Base-by-base conservation (phyloP, 1,140 invertebrate species). In the Drosophila watanabei region DNA sequence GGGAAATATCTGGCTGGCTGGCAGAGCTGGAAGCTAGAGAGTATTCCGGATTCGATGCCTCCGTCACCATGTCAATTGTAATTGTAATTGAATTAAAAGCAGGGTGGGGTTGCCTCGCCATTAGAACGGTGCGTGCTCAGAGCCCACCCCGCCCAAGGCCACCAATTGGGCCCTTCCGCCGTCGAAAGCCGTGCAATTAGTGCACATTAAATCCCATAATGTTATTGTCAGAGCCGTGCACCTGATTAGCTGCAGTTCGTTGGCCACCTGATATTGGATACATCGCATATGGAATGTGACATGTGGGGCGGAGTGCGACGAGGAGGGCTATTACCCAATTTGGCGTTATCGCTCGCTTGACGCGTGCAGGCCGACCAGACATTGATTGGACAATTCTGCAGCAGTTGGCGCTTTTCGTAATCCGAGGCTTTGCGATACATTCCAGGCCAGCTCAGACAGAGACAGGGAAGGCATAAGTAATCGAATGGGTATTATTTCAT, bases 171-270 rank as follows among this genome's bases (percentile, higher is more conserved):
- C 73, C 71, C 73, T 88, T 88, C 85, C 85, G 85, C 69, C 58
- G 72, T 52, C n/a, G n/a, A 57, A 66, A 68, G 84, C 79, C 56
- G 18, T 61, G 75, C 75, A 88, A 89, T 89, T 89, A 89, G 86
- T 76, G 71, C 71, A 82, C 86, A 89, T 89, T 88, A 89, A 89
- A 90, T 90, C 85, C 68, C 86, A 89, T 90, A 89, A 90, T 89
- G 86, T 82, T 89, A 63, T 80, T 88, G 80, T 78, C 65, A 56
- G 54, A 62, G 70, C 68, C 51, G 49, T 56, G 62, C 86, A 81
- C 65, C 78, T 85, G 86, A 89, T 90, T 85, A 85, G 81, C 69
- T 61, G 54, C 46, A 75, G 61, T 79, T 63, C 76, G 71, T 73
- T 75, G 64, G 68, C 35, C 79, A 73, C 49, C 39, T 84, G 86